phyloP scores from a whole-genome alignment of 2,888 invertebrate species.

The Alcis repandata region DNA sequence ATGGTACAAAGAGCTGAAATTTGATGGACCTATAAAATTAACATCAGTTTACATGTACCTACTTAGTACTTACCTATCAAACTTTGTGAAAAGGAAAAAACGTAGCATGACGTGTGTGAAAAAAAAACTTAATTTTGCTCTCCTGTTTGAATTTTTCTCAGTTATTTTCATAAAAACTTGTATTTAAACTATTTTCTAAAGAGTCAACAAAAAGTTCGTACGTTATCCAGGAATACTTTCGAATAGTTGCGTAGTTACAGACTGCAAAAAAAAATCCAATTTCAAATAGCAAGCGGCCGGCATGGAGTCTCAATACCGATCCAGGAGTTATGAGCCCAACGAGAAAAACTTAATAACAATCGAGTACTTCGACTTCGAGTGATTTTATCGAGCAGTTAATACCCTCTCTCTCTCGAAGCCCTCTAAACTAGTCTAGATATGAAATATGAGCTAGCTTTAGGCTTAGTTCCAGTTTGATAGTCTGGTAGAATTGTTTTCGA shows the following conservation, averaged over 20 bases:
- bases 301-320: slow-evolving; percentile 33
- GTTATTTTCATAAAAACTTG: no score
- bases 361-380: slow-evolving; percentile 24
- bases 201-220: not conserved
- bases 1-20: no score
- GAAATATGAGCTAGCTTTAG: not conserved
- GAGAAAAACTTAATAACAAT: slow-evolving; percentile 46
- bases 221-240: not conserved
- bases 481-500: not conserved
- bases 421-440: no score
- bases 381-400: slow-evolving; percentile 27
- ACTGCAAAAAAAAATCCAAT: slow-evolving; percentile 26
- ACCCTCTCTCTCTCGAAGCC: no score
- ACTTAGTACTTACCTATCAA: no score
- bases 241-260: not conserved
- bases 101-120: no score
- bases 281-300: slow-evolving; percentile 23
- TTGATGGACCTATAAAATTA: no score
- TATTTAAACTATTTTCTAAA: no score
- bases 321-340: slow-evolving; percentile 41
- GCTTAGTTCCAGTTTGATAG: slow-evolving; percentile 3
- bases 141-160: no score
- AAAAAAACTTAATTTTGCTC: no score
- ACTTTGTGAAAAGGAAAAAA: no score
- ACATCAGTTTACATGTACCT: no score